phyloP scores from a whole-genome alignment of 1,140 invertebrate genomes.

The Brachystomella parvula region DNA sequence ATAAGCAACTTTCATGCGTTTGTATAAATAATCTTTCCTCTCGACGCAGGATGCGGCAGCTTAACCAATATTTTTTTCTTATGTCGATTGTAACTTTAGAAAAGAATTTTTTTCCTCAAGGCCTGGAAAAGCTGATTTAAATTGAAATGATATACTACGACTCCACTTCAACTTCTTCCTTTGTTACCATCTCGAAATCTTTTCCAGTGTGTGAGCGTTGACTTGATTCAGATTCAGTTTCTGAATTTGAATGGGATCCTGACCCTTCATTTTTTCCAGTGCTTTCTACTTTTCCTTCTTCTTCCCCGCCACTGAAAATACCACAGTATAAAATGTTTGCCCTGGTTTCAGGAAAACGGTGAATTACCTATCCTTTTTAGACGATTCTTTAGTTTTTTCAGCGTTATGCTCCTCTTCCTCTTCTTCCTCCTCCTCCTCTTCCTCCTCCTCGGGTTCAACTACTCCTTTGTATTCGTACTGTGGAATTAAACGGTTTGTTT shows the following conservation, averaged over 20 bases:
- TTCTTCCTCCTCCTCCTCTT: slow-evolving; percentile 40
- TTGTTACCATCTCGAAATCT: slow-evolving; percentile 69
- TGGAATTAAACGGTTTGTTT: slow-evolving; percentile 15
- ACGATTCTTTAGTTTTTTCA: neutral
- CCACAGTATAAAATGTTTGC: neutral
- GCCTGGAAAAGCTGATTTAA: no score
- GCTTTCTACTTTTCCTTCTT: neutral
- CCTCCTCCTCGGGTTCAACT: slow-evolving; percentile 53
- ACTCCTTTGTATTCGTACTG: slow-evolving; percentile 72
- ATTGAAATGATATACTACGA: slow-evolving; percentile 37
- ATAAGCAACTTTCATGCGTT: no score
- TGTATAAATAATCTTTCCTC: no score
- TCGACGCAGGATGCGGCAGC: no score
- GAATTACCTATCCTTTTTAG: neutral
- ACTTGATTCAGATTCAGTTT: slow-evolving; percentile 57
- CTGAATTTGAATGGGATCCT: slow-evolving; percentile 39
- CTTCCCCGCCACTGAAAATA: neutral
- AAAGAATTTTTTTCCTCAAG: no score
- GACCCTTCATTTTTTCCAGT: neutral
- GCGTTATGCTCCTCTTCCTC: slow-evolving; percentile 12
- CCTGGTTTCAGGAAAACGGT: neutral
- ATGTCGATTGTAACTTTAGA: no score
- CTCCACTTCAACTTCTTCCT: slow-evolving; percentile 54
- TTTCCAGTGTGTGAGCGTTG: slow-evolving; percentile 66
- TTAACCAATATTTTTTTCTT: no score